These are phyloP conservation scores for Poeciliopsis presidionis DNA, from an alignment of 2,797 vertebrate genomes.

Conservation along the genomic window DNA sequence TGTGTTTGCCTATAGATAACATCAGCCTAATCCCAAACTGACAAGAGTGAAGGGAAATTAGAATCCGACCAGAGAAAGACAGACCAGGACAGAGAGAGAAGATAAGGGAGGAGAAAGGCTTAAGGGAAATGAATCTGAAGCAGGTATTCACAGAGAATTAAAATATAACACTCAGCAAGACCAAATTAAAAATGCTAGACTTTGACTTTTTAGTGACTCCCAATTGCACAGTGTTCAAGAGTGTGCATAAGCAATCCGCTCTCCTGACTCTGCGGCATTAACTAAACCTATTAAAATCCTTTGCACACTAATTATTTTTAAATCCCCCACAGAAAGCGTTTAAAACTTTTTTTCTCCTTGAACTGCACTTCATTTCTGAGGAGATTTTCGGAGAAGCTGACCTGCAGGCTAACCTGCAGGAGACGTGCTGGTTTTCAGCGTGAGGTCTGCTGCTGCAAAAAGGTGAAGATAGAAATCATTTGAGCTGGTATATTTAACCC, in stretches of 20 bases:
- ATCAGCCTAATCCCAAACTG: neutral
- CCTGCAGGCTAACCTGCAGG: neutral
- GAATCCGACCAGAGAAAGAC: neutral
- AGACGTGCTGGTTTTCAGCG: conserved; percentile 1
- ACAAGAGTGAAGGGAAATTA: neutral
- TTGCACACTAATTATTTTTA: conserved; percentile 19
- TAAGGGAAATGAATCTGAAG: conserved; percentile 3
- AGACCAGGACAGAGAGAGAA: neutral
- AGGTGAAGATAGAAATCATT: conserved; percentile 21
- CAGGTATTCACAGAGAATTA: conserved; percentile 3
- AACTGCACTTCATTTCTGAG: neutral
- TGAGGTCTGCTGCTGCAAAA: neutral
- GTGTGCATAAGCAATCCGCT: neutral
- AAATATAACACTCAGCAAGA: neutral
- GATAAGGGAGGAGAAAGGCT: neutral
- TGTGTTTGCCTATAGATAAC: conserved; percentile 7
- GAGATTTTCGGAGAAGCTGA: conserved; percentile 29
- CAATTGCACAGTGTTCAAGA: neutral
- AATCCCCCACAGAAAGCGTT: neutral
- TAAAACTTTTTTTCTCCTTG: neutral
- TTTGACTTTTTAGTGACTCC: neutral
- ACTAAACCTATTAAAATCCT: conserved; percentile 12
- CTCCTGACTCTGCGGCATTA: neutral
- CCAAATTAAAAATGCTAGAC: neutral
- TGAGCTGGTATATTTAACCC: conserved; percentile 27